Conservation (phyloP, 2,888 invertebrate species). For the Danaus chrysippus region DNA sequence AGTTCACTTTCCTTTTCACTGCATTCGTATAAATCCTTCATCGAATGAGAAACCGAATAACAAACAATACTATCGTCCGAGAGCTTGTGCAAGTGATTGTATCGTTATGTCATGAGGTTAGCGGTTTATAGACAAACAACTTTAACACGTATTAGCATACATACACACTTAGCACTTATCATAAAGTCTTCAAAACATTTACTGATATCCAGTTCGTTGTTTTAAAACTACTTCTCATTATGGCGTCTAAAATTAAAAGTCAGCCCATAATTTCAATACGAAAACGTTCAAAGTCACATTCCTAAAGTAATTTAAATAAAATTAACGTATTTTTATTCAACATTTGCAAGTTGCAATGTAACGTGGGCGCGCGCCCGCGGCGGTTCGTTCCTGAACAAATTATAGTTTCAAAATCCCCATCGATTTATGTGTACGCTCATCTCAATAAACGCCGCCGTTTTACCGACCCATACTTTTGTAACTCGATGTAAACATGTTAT, state of each 20-base stretch:
- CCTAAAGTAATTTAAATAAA: slow-evolving; percentile 3
- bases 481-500: slow-evolving; percentile 12
- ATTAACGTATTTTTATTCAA: slow-evolving; percentile 12
- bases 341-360: slow-evolving; percentile 11
- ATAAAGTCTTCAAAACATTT: too few species aligned
- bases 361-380: slow-evolving; percentile 69
- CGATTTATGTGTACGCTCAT: slow-evolving; percentile 75
- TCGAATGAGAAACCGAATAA: slow-evolving; percentile 1
- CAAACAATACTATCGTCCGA: neutral
- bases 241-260: neutral
- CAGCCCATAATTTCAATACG: neutral
- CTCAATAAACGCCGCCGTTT: slow-evolving; percentile 70
- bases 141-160: slow-evolving; percentile 10
- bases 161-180: too few species aligned
- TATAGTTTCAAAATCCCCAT: slow-evolving; percentile 76
- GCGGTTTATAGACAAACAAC: slow-evolving; percentile 19
- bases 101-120: slow-evolving; percentile 20
- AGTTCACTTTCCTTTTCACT: too few species aligned
- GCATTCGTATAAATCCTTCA: neutral
- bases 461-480: slow-evolving; percentile 37
- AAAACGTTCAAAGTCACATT: neutral
- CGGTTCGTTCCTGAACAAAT: slow-evolving; percentile 72
- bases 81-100: slow-evolving; percentile 20
- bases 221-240: neutral
- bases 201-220: too few species aligned